phyloP scores from a whole-genome alignment of 2,113 vertebrate genomes.

The Naja naja region DNA sequence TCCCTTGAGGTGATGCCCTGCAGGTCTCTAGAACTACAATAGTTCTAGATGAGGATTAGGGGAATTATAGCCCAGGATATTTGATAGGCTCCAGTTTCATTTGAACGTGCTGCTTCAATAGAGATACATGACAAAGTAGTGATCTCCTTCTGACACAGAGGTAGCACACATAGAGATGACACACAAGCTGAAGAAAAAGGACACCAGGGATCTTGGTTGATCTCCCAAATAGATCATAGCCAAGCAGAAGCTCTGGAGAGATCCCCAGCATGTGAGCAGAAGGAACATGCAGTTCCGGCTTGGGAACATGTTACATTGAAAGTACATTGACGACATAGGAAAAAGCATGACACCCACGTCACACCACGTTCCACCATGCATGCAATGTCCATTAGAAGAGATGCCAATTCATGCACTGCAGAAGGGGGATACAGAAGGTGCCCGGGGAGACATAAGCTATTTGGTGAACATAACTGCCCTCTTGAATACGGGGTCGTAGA shows the following conservation, averaged over 20 bases:
- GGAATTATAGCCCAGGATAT: background rate
- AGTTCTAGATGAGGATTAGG: background rate
- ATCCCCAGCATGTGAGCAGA: background rate
- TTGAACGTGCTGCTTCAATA: background rate
- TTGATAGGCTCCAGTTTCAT: background rate
- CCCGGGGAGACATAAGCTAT: background rate
- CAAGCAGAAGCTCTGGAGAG: background rate
- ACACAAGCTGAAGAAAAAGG: background rate
- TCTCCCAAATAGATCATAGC: background rate
- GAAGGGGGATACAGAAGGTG: background rate
- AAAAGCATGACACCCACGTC: conserved; percentile 41
- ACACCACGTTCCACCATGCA: conserved; percentile 34
- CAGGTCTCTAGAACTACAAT: background rate
- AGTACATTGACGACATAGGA: fast-evolving
- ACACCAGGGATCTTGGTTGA: background rate
- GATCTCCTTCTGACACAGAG: background rate
- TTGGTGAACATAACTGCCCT: background rate
- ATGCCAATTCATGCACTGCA: conserved; percentile 51
- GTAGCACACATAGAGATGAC: background rate
- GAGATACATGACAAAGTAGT: background rate
- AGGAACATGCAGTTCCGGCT: background rate
- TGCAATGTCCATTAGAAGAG: conserved; percentile 57
- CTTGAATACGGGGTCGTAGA: fast-evolving
- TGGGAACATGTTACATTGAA: background rate
- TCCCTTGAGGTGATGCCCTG: background rate